These are phyloP conservation scores for Melozone crissalis DNA, from an alignment of 2,113 vertebrate genomes.

Conservation along the genomic window DNA sequence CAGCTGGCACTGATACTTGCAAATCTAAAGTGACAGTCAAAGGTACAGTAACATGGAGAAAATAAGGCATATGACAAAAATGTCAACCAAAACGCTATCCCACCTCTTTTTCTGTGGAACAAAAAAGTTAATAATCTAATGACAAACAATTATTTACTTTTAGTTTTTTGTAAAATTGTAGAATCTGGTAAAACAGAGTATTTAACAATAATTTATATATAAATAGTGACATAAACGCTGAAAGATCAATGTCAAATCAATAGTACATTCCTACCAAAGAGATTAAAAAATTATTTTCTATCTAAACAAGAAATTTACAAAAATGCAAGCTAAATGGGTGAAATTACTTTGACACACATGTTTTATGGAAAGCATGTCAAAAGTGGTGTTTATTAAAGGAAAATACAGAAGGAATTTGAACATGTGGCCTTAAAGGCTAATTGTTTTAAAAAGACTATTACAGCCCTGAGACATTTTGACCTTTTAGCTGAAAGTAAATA, in stretches of 20 bases:
- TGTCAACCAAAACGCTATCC: not conserved
- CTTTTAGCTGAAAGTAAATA: not conserved
- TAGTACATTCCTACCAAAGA: not conserved
- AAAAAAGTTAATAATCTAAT: not conserved
- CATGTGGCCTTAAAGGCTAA: not conserved
- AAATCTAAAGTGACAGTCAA: slow-evolving; percentile 90
- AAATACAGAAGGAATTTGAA: not conserved
- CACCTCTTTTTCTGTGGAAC: not conserved
- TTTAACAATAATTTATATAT: not conserved
- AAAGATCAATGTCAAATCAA: not conserved
- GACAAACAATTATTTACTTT: not conserved
- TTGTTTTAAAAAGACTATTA: not conserved
- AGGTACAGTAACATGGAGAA: slow-evolving; percentile 78
- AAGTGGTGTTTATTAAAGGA: not conserved
- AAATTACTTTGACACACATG: not conserved
- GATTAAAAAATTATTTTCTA: not conserved
- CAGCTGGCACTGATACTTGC: slow-evolving; percentile 87
- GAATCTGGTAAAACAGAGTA: not conserved
- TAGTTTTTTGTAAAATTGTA: not conserved
- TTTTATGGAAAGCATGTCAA: not conserved
- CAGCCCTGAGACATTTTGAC: not conserved
- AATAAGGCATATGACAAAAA: not conserved
- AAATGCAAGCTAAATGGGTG: not conserved
- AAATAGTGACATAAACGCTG: not conserved
- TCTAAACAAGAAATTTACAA: not conserved